Conservation (phyloP, 2,113 vertebrate genomes). For the Limnothrissa miodon region DNA sequence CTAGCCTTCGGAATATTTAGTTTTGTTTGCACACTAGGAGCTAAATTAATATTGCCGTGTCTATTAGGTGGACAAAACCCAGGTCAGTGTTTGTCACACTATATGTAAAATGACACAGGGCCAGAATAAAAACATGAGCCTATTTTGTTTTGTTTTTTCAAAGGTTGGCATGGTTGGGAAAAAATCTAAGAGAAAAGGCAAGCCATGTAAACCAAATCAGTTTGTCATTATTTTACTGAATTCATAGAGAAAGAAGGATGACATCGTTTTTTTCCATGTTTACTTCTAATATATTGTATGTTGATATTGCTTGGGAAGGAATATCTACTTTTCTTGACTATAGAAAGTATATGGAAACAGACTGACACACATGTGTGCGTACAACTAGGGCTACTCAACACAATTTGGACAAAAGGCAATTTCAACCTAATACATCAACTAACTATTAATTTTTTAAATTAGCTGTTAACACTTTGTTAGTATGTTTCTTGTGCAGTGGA, state of each 20-base stretch:
- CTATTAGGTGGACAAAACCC: conserved; percentile 76
- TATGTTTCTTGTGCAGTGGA: neutral
- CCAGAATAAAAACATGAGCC: conserved; percentile 55
- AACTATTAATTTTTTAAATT: neutral
- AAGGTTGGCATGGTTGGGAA: neutral
- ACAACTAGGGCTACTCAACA: neutral
- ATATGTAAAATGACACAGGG: conserved; percentile 64
- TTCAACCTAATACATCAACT: neutral
- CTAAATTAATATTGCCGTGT: conserved; percentile 81
- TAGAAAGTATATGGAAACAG: neutral
- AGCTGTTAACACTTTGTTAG: neutral
- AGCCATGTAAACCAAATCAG: neutral
- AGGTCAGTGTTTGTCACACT: conserved; percentile 69
- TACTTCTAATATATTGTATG: neutral
- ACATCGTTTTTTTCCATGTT: neutral
- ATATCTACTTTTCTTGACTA: neutral
- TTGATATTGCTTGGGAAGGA: neutral
- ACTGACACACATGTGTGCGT: neutral
- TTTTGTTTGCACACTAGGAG: conserved; percentile 83
- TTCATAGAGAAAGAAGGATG: neutral
- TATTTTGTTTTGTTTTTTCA: conserved; percentile 54
- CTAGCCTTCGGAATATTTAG: conserved; percentile 77
- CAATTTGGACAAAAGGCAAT: neutral
- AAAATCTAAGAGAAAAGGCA: neutral
- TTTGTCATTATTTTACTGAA: neutral